Percentiles rank a stretch among this genome's conserved stretches.
Evolutionary conservation across 2,113 vertebrate genomes (phyloP).

Genomic region (Gallinago jamesoni): DNA sequence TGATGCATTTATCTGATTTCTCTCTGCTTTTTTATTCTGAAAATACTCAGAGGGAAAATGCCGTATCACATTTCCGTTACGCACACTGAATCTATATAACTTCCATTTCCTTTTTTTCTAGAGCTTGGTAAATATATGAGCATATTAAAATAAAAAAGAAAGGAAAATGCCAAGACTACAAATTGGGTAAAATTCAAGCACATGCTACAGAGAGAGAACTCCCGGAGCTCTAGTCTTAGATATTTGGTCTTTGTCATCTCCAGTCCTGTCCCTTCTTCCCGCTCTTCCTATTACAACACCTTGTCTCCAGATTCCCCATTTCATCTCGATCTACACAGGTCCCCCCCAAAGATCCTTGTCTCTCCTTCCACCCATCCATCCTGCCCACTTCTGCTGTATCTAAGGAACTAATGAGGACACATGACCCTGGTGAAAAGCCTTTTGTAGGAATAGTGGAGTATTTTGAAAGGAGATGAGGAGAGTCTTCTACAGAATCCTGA

Average conservation of each 20-base stretch:
- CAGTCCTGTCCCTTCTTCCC: not conserved
- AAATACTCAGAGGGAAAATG: conserved; percentile 2
- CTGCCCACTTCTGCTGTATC: not conserved
- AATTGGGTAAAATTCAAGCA: not conserved
- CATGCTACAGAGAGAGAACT: not conserved
- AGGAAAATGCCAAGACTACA: not conserved
- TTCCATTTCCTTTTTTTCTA: not conserved
- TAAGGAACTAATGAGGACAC: not conserved
- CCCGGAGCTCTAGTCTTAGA: not conserved
- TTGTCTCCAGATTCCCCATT: not conserved
- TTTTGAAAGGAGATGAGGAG: not conserved
- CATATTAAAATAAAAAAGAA: not conserved
- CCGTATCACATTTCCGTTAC: not conserved
- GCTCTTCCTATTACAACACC: not conserved
- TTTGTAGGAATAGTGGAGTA: not conserved
- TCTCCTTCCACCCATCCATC: not conserved
- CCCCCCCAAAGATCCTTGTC: too few species aligned
- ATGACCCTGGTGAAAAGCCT: not conserved
- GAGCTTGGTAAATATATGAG: not conserved
- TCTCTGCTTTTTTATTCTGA: conserved; percentile 40
- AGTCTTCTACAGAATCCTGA: not conserved
- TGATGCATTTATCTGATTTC: conserved; percentile 69
- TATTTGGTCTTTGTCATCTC: not conserved
- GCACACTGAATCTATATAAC: not conserved
- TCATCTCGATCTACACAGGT: not conserved